Percentiles rank a stretch among this genome's conserved stretches.
These are phyloP conservation scores for Acanthochromis polyacanthus DNA, from an alignment of 2,113 vertebrate species.

Conservation along the genomic window DNA sequence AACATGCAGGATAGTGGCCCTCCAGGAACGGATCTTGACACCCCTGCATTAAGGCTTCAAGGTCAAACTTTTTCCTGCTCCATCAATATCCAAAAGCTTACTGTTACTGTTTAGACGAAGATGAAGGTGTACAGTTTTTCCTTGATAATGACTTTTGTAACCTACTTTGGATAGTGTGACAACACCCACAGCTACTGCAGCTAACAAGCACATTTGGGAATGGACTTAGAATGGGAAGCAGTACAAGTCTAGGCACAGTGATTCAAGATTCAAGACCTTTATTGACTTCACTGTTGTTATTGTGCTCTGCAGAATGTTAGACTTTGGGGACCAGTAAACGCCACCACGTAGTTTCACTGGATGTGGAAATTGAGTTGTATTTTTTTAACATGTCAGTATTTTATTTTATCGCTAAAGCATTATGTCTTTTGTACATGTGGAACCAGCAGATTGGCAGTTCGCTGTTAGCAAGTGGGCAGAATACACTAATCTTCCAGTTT, in stretches of 20 bases:
- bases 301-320: not conserved
- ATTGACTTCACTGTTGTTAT: conserved; percentile 9
- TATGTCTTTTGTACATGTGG: conserved; percentile 5
- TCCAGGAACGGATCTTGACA: not conserved
- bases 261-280: no score
- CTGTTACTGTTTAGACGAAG: not conserved
- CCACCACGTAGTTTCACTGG: not conserved
- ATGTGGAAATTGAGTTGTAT: conserved; percentile 14
- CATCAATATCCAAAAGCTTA: not conserved
- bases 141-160: not conserved
- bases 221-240: not conserved
- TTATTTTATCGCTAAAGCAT: not conserved
- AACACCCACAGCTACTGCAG: not conserved
- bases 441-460: not conserved
- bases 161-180: conserved; percentile 1
- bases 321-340: conserved; percentile 13
- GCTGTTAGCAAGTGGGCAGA: not conserved
- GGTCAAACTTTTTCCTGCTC: not conserved
- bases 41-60: not conserved
- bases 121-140: not conserved
- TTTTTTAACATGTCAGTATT: conserved; percentile 14
- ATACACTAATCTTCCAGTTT: not conserved
- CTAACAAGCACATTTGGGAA: conserved; percentile 36
- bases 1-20: not conserved
- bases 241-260: conserved; percentile 5